phyloP scores from a whole-genome alignment of 1,140 invertebrate genomes.

The Nephila pilipes region DNA sequence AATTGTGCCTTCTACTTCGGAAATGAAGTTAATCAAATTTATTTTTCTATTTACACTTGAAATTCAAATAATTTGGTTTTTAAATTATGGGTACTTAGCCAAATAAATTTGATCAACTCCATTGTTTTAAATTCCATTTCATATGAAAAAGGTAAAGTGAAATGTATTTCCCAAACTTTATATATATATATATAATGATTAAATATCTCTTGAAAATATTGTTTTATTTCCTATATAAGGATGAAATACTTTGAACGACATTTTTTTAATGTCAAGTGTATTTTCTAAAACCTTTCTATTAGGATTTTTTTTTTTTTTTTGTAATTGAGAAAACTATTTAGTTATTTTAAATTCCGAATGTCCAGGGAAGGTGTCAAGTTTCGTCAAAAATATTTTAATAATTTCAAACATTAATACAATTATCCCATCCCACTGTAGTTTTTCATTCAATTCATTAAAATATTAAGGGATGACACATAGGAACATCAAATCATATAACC shows the following conservation, averaged over 20 bases:
- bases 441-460: slow-evolving; percentile 54
- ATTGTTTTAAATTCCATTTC: not conserved
- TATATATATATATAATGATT: not conserved
- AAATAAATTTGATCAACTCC: not conserved
- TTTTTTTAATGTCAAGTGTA: not conserved
- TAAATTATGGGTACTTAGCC: not conserved
- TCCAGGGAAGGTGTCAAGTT: too few species aligned
- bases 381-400: not conserved
- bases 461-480: slow-evolving; percentile 9
- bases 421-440: slow-evolving; percentile 39
- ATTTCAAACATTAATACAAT: slow-evolving; percentile 34
- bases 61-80: not conserved
- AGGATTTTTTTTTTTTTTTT: too few species aligned
- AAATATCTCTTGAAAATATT: slow-evolving; percentile 22
- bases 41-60: not conserved
- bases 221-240: slow-evolving; percentile 8
- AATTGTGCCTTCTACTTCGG: not conserved
- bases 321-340: too few species aligned
- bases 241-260: not conserved
- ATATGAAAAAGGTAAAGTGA: not conserved
- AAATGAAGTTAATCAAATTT: slow-evolving; percentile 32
- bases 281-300: too few species aligned
- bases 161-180: not conserved
- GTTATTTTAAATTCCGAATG: not conserved
- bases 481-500: slow-evolving; percentile 15